Base-by-base conservation (phyloP, 2,113 vertebrate species). In the Gadus macrocephalus region DNA sequence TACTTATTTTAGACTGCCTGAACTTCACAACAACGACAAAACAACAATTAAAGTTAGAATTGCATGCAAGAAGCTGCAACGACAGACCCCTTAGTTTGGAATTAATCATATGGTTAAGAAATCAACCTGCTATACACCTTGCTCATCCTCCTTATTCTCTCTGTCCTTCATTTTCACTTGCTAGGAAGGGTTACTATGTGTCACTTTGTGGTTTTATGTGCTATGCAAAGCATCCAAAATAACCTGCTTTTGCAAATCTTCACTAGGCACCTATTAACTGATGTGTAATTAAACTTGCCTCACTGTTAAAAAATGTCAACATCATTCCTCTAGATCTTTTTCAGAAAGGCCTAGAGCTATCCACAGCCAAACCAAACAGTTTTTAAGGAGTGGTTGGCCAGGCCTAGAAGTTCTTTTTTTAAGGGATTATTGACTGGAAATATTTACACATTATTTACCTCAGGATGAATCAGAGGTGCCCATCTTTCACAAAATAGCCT, bases 221-320 rank as follows among this genome's bases (percentile, higher is more conserved):
- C 56, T 74, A 35, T 66, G 25, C 71, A 70, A 73, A 71, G 28
- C 67, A 22, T 67, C 49, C 9, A 27, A 14, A 53, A 25, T 27
- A 14, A 55, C 65, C 25, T 72, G 75, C 75, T 80, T 19, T 20
- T 12, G 35, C 20, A 35, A 19, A 53, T 22, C 38, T 61, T 53
- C 15, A 9, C 12, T 9, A 49, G 42, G 42, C 42, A 14, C 12
- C 5, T 9, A 14, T 11, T 12, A 49, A 49, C 42, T 49, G 42
- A 49, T 8, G 42, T 49, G 42, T 49, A 9, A 14, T 49, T 49
- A 14, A 49, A 49, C 42, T 14, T 9, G 42, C 42, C 42, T 49
- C 42, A 49, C 42, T 49, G 42, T 76, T 76, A 53, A 81, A 79
- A 71, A 62, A 22, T 60, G 68, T 75, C 9, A 74, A 27, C 69